Percentiles rank a stretch among this genome's conserved stretches.
phyloP scores from a whole-genome alignment of 2,888 invertebrate genomes.

The Oxyteleia sp. region DNA sequence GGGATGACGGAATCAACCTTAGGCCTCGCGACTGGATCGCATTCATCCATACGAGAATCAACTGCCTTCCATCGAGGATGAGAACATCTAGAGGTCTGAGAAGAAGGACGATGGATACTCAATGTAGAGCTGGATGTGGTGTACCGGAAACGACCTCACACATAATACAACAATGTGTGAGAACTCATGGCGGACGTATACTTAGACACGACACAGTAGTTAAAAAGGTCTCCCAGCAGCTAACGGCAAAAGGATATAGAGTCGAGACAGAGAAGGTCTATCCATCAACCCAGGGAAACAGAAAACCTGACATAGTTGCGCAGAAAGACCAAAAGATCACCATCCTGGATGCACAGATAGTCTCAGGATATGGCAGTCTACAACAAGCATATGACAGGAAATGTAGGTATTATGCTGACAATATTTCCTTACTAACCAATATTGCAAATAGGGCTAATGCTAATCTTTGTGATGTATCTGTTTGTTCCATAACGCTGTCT shows the following conservation, averaged over 20 bases:
- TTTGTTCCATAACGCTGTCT: slow-evolving; percentile 47
- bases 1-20: slow-evolving; percentile 66
- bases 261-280: slow-evolving; percentile 77
- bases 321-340: background rate
- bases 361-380: slow-evolving; percentile 39
- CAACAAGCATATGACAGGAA: slow-evolving; percentile 46
- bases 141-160: slow-evolving; percentile 82
- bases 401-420: slow-evolving; percentile 13
- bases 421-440: background rate
- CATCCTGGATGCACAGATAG: slow-evolving; percentile 46
- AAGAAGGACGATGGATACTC: background rate
- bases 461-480: background rate
- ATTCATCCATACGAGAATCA: slow-evolving; percentile 79
- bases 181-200: slow-evolving; percentile 78
- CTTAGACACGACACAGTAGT: slow-evolving; percentile 80
- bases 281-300: slow-evolving; percentile 46
- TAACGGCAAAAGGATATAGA: slow-evolving; percentile 76
- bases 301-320: slow-evolving; percentile 62
- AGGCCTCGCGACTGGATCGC: slow-evolving; percentile 81
- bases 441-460: background rate
- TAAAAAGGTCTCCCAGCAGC: slow-evolving; percentile 71
- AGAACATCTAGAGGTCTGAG: slow-evolving; percentile 73
- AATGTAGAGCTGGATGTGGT: slow-evolving; percentile 81
- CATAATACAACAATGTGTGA: slow-evolving; percentile 79
- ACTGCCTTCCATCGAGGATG: slow-evolving; percentile 79